These are phyloP conservation scores for Ametastegia equiseti DNA, from an alignment of 2,888 invertebrate genomes.

Conservation along the genomic window DNA sequence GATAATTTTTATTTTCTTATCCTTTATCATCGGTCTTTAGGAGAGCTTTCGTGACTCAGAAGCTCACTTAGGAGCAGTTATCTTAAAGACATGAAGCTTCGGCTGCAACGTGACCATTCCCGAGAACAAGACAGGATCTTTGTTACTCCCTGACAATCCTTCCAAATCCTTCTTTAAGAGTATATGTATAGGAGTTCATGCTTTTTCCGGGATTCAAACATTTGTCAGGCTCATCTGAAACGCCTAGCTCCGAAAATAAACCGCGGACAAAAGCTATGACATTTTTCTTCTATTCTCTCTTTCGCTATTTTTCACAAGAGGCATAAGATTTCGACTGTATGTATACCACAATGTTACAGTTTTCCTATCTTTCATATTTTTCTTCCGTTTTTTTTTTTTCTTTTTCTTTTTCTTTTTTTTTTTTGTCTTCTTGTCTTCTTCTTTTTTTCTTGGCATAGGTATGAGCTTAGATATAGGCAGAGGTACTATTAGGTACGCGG, in stretches of 20 bases:
- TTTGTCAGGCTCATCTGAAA: conserved; percentile 27
- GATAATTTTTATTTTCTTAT: neutral
- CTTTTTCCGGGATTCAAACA: conserved; percentile 36
- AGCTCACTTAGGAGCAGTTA: conserved; percentile 2
- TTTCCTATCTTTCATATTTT: neutral
- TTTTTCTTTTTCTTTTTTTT: neutral
- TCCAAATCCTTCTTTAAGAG: conserved; percentile 27
- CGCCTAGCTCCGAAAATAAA: conserved; percentile 9
- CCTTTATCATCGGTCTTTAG: neutral
- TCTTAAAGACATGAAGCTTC: conserved; percentile 6
- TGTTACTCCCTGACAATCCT: conserved; percentile 14
- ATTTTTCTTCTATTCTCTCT: conserved; percentile 2
- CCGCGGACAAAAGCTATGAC: conserved; percentile 9
- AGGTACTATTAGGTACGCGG: neutral
- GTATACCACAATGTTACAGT: neutral
- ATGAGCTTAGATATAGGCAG: neutral
- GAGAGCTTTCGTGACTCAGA: conserved; percentile 6
- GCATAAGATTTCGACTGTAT: neutral
- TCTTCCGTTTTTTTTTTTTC: neutral
- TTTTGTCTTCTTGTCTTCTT: too few relatives aligned
- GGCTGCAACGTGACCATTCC: neutral
- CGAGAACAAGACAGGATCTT: conserved; percentile 35
- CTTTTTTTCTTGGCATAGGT: neutral
- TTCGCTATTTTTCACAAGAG: neutral
- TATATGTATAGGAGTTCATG: neutral